phyloP scores from a whole-genome alignment of 2,888 invertebrate species.

The Leptinotarsa rubiginosa region DNA sequence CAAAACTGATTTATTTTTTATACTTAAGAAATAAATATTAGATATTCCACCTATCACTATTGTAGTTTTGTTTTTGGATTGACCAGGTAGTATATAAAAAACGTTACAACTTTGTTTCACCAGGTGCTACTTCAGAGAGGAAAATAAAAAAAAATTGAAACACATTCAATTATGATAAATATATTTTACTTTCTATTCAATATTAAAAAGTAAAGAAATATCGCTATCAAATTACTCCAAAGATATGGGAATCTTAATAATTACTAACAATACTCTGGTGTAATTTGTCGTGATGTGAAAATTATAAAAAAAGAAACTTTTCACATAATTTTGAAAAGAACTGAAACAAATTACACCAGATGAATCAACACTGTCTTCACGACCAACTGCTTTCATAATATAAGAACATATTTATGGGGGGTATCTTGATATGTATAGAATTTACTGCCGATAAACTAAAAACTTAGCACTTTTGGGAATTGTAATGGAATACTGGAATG shows the following conservation, averaged over 20 bases:
- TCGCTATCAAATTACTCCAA: neutral
- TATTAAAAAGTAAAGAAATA: constrained; percentile 11
- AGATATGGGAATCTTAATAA: neutral
- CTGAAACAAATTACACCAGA: neutral
- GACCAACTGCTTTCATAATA: constrained; percentile 1
- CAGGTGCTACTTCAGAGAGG: neutral
- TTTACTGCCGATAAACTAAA: neutral
- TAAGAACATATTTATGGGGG: neutral
- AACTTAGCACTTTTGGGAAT: no score
- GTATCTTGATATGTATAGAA: neutral
- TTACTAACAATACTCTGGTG: neutral
- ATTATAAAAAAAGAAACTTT: neutral
- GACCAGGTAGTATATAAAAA: no score
- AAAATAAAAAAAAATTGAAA: neutral
- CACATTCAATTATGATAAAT: constrained; percentile 20
- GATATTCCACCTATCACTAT: no score
- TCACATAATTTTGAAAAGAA: neutral
- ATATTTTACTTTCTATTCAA: constrained; percentile 5
- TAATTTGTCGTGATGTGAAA: neutral
- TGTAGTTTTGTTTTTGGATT: no score
- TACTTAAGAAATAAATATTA: no score
- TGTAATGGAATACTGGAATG: no score
- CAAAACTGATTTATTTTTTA: no score
- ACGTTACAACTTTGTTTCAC: neutral
- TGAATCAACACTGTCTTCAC: neutral